Conservation (phyloP, 1,140 invertebrate genomes). For the Lepidurus apus region DNA sequence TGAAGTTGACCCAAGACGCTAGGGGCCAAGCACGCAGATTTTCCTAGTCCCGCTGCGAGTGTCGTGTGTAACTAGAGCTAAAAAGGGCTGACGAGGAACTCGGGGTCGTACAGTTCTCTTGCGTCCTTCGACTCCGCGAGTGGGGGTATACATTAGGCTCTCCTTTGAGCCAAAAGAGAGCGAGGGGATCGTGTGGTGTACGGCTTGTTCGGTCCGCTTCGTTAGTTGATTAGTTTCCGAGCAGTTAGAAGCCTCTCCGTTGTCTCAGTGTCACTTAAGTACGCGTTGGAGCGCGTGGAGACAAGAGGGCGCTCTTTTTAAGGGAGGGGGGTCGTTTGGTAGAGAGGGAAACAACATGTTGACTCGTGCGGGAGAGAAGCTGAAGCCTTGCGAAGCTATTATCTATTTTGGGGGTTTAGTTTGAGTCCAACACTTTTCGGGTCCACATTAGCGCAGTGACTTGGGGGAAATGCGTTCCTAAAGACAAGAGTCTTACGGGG, state of each 20-base stretch:
- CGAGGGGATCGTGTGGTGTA: too few species aligned
- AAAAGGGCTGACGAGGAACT: not conserved
- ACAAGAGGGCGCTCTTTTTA: not conserved
- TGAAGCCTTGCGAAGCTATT: constrained; percentile 1
- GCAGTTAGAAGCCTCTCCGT: not conserved
- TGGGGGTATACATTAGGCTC: not conserved
- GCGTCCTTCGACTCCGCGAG: constrained; percentile 1
- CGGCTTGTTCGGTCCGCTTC: too few species aligned
- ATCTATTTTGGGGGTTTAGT: constrained; percentile 1
- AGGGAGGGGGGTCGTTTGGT: not conserved
- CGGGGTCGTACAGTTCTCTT: not conserved
- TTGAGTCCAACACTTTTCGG: not conserved
- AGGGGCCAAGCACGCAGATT: not conserved
- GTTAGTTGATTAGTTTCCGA: too few species aligned
- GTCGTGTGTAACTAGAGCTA: not conserved
- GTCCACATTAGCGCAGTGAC: not conserved
- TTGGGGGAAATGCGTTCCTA: not conserved
- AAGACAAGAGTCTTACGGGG: not conserved
- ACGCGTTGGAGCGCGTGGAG: not conserved
- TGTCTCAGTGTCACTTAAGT: not conserved
- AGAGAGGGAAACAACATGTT: not conserved
- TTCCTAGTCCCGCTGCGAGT: not conserved
- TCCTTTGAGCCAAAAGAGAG: too few species aligned
- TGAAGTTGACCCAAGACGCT: not conserved
- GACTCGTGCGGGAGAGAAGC: not conserved